Evolutionary conservation across 2,797 vertebrate genomes (phyloP).

Genomic region (Pterois miles): DNA sequence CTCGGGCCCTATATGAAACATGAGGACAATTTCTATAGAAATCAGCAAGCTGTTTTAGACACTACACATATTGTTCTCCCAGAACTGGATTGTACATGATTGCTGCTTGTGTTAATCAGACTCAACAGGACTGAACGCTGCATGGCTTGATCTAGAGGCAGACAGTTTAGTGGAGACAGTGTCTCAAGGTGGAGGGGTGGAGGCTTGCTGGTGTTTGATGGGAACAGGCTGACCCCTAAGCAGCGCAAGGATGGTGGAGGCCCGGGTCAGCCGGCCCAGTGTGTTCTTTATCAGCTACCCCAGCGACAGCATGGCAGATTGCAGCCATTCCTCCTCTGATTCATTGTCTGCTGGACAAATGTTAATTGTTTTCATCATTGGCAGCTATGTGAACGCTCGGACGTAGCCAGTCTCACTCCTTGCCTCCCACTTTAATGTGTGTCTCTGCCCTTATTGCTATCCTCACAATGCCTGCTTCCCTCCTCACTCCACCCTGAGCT

Average conservation of each 20-base stretch:
- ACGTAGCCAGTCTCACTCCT: conserved; percentile 82
- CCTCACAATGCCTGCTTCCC: conserved; percentile 73
- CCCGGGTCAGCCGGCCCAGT: conserved; percentile 81
- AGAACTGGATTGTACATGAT: not conserved
- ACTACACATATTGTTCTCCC: not conserved
- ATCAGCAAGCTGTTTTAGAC: not conserved
- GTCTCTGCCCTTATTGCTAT: conserved; percentile 80
- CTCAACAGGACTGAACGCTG: not conserved
- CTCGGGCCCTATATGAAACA: conserved; percentile 8
- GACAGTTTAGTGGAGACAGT: conserved; percentile 37
- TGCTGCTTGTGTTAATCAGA: not conserved
- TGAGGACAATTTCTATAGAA: not conserved
- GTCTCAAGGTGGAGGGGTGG: conserved; percentile 57
- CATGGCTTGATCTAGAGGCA: conserved; percentile 24
- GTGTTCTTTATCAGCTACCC: conserved; percentile 86
- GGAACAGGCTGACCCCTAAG: conserved; percentile 87
- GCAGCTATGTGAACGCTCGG: conserved; percentile 71
- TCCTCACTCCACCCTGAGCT: conserved; percentile 57
- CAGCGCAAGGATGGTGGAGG: conserved; percentile 71
- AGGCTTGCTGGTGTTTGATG: conserved; percentile 78
- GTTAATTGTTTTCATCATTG: conserved; percentile 94
- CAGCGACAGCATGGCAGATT: conserved; percentile 86
- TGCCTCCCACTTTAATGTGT: conserved; percentile 80
- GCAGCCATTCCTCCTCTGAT: conserved; percentile 91
- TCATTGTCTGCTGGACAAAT: conserved; percentile 92